These are phyloP conservation scores for Archips crataeganus DNA, from an alignment of 2,888 invertebrate genomes.

Conservation along the genomic window DNA sequence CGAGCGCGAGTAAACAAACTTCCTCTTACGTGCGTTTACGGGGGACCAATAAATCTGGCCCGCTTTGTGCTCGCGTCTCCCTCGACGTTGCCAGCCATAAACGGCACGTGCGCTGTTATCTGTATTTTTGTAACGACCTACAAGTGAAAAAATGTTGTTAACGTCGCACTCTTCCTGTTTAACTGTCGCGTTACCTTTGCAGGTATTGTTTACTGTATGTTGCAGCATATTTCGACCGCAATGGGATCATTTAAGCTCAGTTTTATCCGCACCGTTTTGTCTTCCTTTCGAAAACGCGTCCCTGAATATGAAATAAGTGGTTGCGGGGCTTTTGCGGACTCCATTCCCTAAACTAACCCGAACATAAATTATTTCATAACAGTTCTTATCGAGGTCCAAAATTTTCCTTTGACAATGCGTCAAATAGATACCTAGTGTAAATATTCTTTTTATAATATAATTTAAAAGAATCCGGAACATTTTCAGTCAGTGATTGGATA, in stretches of 20 bases:
- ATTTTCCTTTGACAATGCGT: conserved; percentile 75
- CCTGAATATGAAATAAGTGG: conserved; percentile 76
- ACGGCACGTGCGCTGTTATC: conserved; percentile 75
- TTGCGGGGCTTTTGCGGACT: conserved; percentile 65
- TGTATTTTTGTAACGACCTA: conserved; percentile 72
- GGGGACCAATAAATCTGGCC: conserved; percentile 73
- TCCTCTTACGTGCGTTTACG: conserved; percentile 71
- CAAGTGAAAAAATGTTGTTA: conserved; percentile 72
- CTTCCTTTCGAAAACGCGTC: conserved; percentile 68
- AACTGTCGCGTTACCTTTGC: conserved; percentile 54
- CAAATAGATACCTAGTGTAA: conserved; percentile 59
- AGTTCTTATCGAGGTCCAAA: conserved; percentile 79
- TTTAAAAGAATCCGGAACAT: conserved; percentile 26
- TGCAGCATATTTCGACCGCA: conserved; percentile 1
- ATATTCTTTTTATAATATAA: no score
- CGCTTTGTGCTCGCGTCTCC: conserved; percentile 69
- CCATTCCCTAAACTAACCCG: conserved; percentile 74
- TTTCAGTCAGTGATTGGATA: no score
- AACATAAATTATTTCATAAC: conserved; percentile 81
- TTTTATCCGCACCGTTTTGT: conserved; percentile 62
- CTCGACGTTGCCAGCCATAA: conserved; percentile 75
- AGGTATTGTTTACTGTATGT: conserved; percentile 57
- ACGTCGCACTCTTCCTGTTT: conserved; percentile 61
- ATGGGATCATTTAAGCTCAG: neutral
- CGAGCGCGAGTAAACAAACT: conserved; percentile 69